Conservation (phyloP, 2,797 vertebrate genomes). For the Erpetoichthys calabaricus region DNA sequence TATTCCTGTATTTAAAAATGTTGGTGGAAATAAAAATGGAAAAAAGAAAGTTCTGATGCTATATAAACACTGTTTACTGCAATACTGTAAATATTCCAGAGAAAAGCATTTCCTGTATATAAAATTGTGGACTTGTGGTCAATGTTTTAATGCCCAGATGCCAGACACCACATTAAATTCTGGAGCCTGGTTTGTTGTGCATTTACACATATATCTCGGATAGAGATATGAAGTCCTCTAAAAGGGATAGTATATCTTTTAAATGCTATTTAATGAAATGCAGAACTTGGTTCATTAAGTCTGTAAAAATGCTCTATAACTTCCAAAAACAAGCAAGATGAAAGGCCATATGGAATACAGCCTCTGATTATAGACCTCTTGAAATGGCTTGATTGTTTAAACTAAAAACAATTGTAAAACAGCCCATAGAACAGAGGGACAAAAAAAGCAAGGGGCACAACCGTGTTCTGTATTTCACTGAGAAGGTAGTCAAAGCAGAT, state of each 20-base stretch:
- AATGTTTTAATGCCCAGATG: no score
- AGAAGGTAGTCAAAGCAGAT: background rate
- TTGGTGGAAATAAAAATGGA: no score
- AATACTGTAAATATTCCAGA: no score
- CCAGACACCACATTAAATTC: no score
- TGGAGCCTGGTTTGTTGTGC: no score
- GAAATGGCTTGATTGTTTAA: background rate
- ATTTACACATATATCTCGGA: no score
- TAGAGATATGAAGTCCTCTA: background rate
- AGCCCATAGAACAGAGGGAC: background rate
- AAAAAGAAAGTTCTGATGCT: no score
- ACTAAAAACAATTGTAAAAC: constrained; percentile 1
- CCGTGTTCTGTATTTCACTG: background rate
- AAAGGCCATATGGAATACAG: constrained; percentile 4
- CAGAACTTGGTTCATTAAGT: constrained; percentile 3
- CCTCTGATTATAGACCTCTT: constrained; percentile 1
- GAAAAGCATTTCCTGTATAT: no score
- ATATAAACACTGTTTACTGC: no score
- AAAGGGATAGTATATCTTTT: background rate
- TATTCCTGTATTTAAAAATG: no score
- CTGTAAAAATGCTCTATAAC: background rate
- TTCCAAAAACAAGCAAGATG: constrained; percentile 1
- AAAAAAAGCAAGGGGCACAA: background rate
- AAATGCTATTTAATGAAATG: background rate
- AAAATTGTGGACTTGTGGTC: no score